These are phyloP conservation scores for Ruditapes philippinarum DNA, from an alignment of 1,140 invertebrate species.

Conservation along the genomic window DNA sequence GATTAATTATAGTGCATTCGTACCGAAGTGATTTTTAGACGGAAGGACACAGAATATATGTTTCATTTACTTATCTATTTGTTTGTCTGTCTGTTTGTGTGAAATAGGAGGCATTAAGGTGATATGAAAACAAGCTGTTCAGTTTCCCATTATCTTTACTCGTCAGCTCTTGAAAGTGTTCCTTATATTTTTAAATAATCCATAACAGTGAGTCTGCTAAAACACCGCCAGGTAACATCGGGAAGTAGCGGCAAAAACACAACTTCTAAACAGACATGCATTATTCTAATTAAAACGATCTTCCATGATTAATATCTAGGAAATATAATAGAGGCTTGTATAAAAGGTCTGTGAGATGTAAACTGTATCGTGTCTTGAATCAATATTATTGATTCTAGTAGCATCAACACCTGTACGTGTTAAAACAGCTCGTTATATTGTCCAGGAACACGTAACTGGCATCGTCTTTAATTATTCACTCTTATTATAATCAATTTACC, in stretches of 20 bases:
- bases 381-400: not conserved
- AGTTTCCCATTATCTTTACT: too few species aligned
- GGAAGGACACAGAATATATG: too few species aligned
- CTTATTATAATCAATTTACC: not conserved
- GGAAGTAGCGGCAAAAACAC: not conserved
- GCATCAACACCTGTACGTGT: conserved; percentile 21
- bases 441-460: not conserved
- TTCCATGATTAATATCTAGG: not conserved
- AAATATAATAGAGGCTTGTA: not conserved
- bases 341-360: not conserved
- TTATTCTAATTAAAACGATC: not conserved
- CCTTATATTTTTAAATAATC: too few species aligned
- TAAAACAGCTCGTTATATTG: not conserved
- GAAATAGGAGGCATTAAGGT: too few species aligned
- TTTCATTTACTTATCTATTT: too few species aligned
- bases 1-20: too few species aligned
- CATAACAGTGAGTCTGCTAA: too few species aligned
- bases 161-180: too few species aligned
- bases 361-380: not conserved
- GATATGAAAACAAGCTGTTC: too few species aligned
- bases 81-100: too few species aligned
- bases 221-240: too few species aligned
- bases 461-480: not conserved
- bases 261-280: not conserved
- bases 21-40: too few species aligned